phyloP scores from a whole-genome alignment of 2,113 vertebrate species.

The Psophia crepitans region DNA sequence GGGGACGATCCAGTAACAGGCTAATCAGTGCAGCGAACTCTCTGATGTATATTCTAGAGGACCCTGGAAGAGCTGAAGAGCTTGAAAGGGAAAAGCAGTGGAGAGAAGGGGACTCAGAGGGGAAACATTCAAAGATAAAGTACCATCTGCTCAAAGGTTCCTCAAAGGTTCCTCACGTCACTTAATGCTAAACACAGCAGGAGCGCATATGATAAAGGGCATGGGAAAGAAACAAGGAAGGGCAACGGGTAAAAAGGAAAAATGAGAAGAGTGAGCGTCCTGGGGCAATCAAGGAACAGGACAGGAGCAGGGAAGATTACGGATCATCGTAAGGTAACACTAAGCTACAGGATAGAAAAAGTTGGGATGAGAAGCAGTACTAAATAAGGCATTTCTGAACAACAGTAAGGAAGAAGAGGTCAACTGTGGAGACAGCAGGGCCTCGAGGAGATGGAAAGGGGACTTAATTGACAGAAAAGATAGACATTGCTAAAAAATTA shows the following conservation, averaged over 20 bases:
- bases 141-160: constrained; percentile 67
- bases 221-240: constrained; percentile 20
- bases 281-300: background rate
- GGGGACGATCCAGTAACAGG: background rate
- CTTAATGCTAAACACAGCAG: constrained; percentile 25
- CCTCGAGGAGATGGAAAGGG: constrained; percentile 49
- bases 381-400: constrained; percentile 12
- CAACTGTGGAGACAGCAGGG: constrained; percentile 34
- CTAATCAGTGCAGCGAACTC: background rate
- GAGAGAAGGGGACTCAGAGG: constrained; percentile 55
- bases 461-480: constrained; percentile 63
- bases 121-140: constrained; percentile 62
- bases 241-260: background rate
- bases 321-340: fast-evolving
- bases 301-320: background rate
- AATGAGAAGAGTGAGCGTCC: background rate
- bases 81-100: constrained; percentile 38
- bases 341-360: background rate
- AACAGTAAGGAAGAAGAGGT: constrained; percentile 41
- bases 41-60: background rate
- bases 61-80: background rate
- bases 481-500: constrained; percentile 67
- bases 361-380: background rate
- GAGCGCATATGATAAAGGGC: constrained; percentile 25
- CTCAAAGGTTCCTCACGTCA: constrained; percentile 59